Evolutionary conservation across 2,797 vertebrate genomes (phyloP), one percentile per base, ranked within the genome.

Genomic region (Helicolenus hilgendorfi): DNA sequence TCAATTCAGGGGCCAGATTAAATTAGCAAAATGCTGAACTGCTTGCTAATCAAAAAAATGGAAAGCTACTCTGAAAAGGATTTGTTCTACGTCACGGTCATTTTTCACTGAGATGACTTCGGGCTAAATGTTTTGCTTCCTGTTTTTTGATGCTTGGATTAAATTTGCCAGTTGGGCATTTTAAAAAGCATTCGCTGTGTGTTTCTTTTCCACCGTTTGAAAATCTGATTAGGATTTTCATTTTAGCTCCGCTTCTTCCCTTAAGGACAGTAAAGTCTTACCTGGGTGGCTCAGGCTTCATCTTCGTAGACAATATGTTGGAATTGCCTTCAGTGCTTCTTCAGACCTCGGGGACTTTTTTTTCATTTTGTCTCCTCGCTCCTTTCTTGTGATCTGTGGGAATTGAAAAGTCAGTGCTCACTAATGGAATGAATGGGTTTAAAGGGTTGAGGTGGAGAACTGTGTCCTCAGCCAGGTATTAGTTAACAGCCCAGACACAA

Each of bases 401-500:
- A 91, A 94, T 94, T 92, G 92, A 92, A 95, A 94, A 95, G 90
- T 90, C 89, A 72, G 79, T 77, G 88, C 91, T 94, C 92, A 92
- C 85, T 95, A 96, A 95, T 96, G 90, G 86, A 95, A 96, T 94
- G 93, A 96, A 94, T 90, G 86, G 90, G 24, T 93, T 90, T 91
- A 84, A 68, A 83, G 85, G 86, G 88, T 56, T 80, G 86, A 68
- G 72, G 56, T 76, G 63, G 82, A 87, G 64, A 35, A 59, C 22
- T 13, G 49, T 74, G 83, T 84, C 77, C 70, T 89, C 33, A 64
- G 80, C 73, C 65, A 65, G 63, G 79, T 85, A 29, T 87, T 91
- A 72, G 85, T 87, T 72, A 92, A 80, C 72, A 71, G 67, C 86
- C 14, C 35, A 71, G 77, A 55, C 72, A 74, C 49, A 79, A 35